These are phyloP conservation scores for Apaloderma vittatum DNA, from an alignment of 2,113 vertebrate species.

Conservation along the genomic window DNA sequence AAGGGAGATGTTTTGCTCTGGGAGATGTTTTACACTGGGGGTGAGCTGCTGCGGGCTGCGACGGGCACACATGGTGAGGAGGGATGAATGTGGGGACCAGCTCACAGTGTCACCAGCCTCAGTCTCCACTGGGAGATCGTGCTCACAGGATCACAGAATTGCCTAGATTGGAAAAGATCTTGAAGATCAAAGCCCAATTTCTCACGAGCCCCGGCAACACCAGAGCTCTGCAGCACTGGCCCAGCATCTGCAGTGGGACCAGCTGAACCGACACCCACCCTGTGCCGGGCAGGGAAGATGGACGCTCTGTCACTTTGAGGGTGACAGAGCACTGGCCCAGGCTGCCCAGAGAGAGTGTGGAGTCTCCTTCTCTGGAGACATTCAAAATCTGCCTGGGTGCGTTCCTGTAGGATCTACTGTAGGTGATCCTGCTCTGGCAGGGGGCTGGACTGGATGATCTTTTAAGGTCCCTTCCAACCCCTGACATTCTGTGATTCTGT, in stretches of 20 bases:
- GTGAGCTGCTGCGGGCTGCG: accelerated
- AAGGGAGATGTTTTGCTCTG: not conserved
- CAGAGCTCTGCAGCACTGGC: not conserved
- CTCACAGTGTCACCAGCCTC: not conserved
- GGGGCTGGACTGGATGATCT: no score
- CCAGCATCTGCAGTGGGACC: not conserved
- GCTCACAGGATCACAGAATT: not conserved
- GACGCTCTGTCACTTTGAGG: no score
- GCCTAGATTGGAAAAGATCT: no score
- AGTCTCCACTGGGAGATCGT: accelerated
- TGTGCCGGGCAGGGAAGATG: accelerated
- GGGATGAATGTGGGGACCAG: accelerated
- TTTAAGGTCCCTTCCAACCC: no score
- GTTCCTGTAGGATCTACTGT: no score
- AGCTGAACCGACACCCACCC: accelerated
- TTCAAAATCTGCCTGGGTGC: no score
- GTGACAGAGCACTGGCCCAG: no score
- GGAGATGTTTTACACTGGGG: not conserved
- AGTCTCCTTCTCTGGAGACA: no score
- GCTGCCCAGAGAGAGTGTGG: no score
- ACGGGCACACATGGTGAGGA: accelerated
- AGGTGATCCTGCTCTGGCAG: no score
- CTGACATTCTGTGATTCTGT: no score
- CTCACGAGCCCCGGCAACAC: not conserved
- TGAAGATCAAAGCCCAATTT: not conserved